Evolutionary conservation across 2,113 vertebrate genomes (phyloP).

Genomic region (Gavialis gangeticus): DNA sequence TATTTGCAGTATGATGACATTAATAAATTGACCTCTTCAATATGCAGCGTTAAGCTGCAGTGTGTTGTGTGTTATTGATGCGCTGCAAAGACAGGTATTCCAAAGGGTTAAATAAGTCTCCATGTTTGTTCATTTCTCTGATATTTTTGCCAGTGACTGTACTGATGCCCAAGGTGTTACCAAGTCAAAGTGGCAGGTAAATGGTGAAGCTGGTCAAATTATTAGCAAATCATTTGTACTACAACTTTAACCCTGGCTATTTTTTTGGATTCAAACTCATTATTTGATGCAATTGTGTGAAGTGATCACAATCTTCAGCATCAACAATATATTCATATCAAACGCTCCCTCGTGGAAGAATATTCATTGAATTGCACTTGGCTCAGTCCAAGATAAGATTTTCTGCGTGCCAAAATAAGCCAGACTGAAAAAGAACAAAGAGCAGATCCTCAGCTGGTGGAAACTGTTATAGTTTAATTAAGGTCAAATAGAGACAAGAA

Average conservation of each 20-base stretch:
- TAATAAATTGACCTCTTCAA: not conserved
- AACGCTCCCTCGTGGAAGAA: not conserved
- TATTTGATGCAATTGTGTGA: not conserved
- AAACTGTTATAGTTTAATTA: not conserved
- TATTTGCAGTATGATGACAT: not conserved
- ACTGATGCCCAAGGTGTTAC: not conserved
- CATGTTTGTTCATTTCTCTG: not conserved
- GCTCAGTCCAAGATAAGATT: not conserved
- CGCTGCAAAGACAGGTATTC: accelerated
- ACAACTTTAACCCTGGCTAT: not conserved
- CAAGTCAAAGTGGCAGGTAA: accelerated
- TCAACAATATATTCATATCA: not conserved
- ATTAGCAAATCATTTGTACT: not conserved
- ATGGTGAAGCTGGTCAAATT: not conserved
- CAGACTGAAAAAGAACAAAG: not conserved
- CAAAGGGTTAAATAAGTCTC: not conserved
- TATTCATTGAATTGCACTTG: not conserved
- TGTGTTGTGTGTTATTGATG: not conserved
- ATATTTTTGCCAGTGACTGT: not conserved
- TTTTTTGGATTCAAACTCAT: not conserved
- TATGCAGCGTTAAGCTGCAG: not conserved
- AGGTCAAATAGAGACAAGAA: not conserved
- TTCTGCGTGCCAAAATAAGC: not conserved
- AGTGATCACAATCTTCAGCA: not conserved
- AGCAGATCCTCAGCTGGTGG: not conserved